Conservation (phyloP, 30 jellyfish, hydroid and myxozoan species). For the Aurelia aurita region DNA sequence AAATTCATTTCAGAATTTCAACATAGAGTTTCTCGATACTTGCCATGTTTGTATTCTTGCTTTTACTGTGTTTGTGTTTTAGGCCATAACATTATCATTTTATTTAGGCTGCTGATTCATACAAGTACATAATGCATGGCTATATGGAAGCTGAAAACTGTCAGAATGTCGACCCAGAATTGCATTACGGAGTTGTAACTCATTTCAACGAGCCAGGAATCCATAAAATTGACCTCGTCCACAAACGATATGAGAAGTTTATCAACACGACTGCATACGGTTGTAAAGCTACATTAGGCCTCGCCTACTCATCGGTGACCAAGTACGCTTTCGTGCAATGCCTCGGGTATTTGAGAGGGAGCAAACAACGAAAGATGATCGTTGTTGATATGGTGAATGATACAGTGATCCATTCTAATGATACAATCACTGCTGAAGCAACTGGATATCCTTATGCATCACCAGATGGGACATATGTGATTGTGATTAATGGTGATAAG, state of each 20-base stretch:
- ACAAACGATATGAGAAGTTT: conserved; percentile 14
- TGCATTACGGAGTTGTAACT: conserved; percentile 35
- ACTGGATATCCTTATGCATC: conserved; percentile 41
- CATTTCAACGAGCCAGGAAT: conserved; percentile 50
- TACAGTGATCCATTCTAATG: conserved; percentile 15
- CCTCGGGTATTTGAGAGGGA: conserved; percentile 42
- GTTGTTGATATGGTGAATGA: conserved; percentile 27
- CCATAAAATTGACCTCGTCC: conserved; percentile 29
- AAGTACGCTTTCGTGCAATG: conserved; percentile 53
- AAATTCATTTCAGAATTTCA: too few species aligned
- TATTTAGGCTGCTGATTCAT: conserved; percentile 37
- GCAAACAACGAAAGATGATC: background rate
- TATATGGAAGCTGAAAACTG: conserved; percentile 50
- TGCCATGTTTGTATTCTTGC: too few species aligned
- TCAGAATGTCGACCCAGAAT: conserved; percentile 14
- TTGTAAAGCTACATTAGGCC: conserved; percentile 43
- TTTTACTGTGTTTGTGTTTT: too few species aligned
- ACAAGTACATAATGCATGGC: conserved; percentile 41
- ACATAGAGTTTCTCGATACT: too few species aligned
- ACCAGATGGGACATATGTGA: conserved; percentile 48
- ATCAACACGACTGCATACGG: conserved; percentile 24
- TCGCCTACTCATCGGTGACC: conserved; percentile 18
- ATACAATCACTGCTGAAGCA: conserved; percentile 19
- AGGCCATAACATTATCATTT: background rate
- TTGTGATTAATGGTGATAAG: conserved; percentile 20